These are phyloP conservation scores for Micropoecilia bifurca DNA, from an alignment of 2,797 vertebrate genomes.

Conservation along the genomic window DNA sequence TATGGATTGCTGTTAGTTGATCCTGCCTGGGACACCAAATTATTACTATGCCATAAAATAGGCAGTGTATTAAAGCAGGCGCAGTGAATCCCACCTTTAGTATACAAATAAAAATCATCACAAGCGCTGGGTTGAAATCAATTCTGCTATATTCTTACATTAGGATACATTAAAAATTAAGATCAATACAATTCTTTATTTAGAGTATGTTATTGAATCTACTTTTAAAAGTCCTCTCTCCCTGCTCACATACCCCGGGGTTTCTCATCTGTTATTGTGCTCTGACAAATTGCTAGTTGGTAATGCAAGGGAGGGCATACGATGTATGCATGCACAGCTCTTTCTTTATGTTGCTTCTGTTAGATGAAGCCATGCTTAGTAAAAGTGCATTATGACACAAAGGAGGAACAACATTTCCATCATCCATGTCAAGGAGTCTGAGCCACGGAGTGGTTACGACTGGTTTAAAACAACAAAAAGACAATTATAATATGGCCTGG, in stretches of 20 bases:
- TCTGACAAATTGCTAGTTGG: slow-evolving; percentile 40
- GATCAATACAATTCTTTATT: slow-evolving; percentile 57
- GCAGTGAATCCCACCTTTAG: slow-evolving; percentile 51
- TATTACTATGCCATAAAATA: slow-evolving; percentile 67
- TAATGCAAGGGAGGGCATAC: slow-evolving; percentile 28
- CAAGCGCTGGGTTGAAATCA: slow-evolving; percentile 49
- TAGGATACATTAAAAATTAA: slow-evolving; percentile 42
- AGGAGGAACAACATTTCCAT: slow-evolving; percentile 14
- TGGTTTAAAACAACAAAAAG: slow-evolving; percentile 65
- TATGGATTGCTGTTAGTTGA: slow-evolving; percentile 49
- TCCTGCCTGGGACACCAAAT: slow-evolving; percentile 60
- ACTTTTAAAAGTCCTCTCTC: slow-evolving; percentile 19
- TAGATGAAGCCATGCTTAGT: slow-evolving; percentile 44
- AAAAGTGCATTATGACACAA: slow-evolving; percentile 48
- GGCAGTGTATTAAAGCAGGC: slow-evolving; percentile 39
- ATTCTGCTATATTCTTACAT: slow-evolving; percentile 53
- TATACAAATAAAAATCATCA: slow-evolving; percentile 55
- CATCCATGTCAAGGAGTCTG: slow-evolving; percentile 43
- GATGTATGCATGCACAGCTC: slow-evolving; percentile 11
- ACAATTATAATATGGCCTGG: slow-evolving; percentile 62
- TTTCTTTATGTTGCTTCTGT: slow-evolving; percentile 36
- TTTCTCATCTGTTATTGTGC: slow-evolving; percentile 44
- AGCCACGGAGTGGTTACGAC: slow-evolving; percentile 58
- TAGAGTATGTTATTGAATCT: slow-evolving; percentile 36
- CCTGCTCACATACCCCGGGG: slow-evolving; percentile 14